phyloP scores from a whole-genome alignment of 2,888 invertebrate genomes.

The Luperina nickerlii region DNA sequence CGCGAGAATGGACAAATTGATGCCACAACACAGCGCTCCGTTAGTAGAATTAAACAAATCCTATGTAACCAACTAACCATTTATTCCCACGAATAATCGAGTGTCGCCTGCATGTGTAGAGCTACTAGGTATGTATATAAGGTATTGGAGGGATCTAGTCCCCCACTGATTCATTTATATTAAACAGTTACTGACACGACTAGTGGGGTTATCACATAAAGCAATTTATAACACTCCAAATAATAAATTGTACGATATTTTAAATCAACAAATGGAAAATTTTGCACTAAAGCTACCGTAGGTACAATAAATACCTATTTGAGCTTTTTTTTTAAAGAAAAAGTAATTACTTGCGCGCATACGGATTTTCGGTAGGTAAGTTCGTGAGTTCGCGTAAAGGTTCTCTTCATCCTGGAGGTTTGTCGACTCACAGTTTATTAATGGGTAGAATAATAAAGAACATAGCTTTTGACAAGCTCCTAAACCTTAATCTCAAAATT shows the following conservation, averaged over 20 bases:
- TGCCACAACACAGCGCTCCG: not conserved
- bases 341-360: not conserved
- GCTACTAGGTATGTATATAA: not conserved
- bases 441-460: not conserved
- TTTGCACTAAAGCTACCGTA: not conserved
- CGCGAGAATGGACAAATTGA: not conserved
- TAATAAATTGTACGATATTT: not conserved
- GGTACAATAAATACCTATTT: not conserved
- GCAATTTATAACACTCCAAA: not conserved
- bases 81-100: conserved; percentile 16
- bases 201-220: conserved; percentile 4
- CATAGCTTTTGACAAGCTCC: not conserved
- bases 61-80: conserved; percentile 8
- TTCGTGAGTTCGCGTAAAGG: not conserved
- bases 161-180: conserved; percentile 36
- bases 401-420: not conserved
- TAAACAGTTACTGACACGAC: conserved; percentile 23
- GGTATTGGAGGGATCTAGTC: conserved; percentile 40
- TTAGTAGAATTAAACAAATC: conserved; percentile 8
- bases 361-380: not conserved
- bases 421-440: not conserved
- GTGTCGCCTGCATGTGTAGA: not conserved
- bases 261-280: not conserved
- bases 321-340: not conserved
- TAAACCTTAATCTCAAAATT: not conserved